Percentiles rank a stretch among this genome's conserved stretches.
Evolutionary conservation across 2,113 vertebrate species (phyloP).

Genomic region (Myrmecobius fasciatus): DNA sequence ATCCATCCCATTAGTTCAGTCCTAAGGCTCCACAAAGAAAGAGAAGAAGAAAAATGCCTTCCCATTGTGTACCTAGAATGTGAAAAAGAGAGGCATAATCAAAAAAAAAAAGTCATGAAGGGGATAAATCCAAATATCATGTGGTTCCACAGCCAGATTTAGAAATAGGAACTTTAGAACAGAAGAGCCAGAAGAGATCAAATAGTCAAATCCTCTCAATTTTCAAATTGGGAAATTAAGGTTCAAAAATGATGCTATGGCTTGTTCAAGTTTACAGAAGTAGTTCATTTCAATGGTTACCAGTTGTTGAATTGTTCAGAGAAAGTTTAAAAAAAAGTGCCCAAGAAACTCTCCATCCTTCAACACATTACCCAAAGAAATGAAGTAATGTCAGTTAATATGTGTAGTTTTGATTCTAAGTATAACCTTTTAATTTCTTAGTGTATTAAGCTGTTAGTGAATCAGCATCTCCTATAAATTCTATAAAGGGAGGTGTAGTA

Average conservation of each 20-base stretch:
- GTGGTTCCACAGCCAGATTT: neutral
- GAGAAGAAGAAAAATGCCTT: neutral
- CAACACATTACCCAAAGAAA: constrained; percentile 1
- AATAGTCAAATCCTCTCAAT: neutral
- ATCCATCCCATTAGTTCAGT: neutral
- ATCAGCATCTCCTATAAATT: neutral
- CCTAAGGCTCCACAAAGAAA: neutral
- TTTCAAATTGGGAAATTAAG: neutral
- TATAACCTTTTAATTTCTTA: constrained; percentile 40
- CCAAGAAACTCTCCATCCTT: neutral
- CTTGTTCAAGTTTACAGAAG: neutral
- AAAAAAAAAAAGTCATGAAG: neutral
- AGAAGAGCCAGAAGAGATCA: neutral
- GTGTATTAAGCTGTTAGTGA: constrained; percentile 41
- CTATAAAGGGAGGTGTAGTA: constrained; percentile 32
- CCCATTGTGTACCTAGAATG: neutral
- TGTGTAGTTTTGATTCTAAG: constrained; percentile 48
- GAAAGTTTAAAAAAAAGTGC: constrained; percentile 5
- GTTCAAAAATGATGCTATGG: neutral
- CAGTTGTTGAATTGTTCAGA: neutral
- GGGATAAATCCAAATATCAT: neutral
- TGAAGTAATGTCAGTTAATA: constrained; percentile 1
- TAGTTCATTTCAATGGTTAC: neutral
- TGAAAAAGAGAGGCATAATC: neutral
- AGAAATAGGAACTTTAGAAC: neutral